Evolutionary conservation across 2,113 vertebrate species (phyloP).

Genomic region (Tragulus kanchil): DNA sequence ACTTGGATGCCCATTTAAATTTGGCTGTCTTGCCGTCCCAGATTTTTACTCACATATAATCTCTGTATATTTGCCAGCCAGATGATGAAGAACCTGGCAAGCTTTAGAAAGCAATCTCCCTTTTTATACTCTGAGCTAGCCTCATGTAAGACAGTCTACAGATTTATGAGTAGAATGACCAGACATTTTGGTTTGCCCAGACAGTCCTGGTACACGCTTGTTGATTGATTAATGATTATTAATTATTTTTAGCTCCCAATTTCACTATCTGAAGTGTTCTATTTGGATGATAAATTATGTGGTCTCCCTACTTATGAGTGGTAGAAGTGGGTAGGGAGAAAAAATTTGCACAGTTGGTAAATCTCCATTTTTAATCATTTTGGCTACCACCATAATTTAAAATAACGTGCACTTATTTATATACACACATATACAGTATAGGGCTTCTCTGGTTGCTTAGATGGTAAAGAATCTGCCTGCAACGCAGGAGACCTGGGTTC

Average conservation of each 20-base stretch:
- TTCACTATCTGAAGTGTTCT: not conserved
- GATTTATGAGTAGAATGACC: slow-evolving; percentile 33
- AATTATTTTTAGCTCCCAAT: slow-evolving; percentile 7
- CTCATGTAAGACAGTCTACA: slow-evolving; percentile 19
- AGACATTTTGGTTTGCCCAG: not conserved
- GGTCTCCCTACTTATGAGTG: not conserved
- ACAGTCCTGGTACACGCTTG: not conserved
- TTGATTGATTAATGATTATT: slow-evolving; percentile 19
- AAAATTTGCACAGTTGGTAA: not conserved
- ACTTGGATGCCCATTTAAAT: slow-evolving; percentile 52
- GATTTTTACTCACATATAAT: slow-evolving; percentile 56
- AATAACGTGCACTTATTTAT: not conserved
- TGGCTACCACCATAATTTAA: not conserved
- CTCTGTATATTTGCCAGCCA: slow-evolving; percentile 43
- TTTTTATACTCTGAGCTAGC: not conserved
- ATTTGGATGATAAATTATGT: slow-evolving; percentile 2
- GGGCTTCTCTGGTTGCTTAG: not conserved
- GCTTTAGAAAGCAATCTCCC: slow-evolving; percentile 56
- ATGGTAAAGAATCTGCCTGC: not conserved
- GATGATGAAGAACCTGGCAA: slow-evolving; percentile 40
- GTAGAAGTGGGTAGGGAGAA: not conserved
- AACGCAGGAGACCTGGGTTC: not conserved
- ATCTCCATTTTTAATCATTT: not conserved
- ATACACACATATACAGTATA: not conserved
- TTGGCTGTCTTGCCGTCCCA: slow-evolving; percentile 53